phyloP scores from a whole-genome alignment of 2,797 vertebrate species.

The Harpagifer antarcticus region DNA sequence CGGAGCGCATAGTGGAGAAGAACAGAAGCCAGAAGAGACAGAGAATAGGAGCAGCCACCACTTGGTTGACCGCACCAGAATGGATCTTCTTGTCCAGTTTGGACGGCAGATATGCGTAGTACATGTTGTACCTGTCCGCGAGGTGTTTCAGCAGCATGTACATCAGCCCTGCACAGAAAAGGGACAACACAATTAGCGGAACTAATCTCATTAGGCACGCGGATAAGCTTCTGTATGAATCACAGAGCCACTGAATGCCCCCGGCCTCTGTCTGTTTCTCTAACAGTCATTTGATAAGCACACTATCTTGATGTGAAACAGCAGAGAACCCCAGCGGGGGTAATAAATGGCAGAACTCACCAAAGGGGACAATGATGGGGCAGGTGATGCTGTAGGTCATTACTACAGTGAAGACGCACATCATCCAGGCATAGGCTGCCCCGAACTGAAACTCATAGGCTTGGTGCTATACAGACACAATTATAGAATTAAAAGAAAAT shows the following conservation, averaged over 20 bases:
- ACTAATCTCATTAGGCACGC: slow-evolving; percentile 61
- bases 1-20: slow-evolving; percentile 93
- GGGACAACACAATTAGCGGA: slow-evolving; percentile 38
- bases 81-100: slow-evolving; percentile 99
- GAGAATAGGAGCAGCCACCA: slow-evolving; percentile 97
- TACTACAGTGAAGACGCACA: slow-evolving; percentile 98
- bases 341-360: slow-evolving; percentile 81
- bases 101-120: slow-evolving; percentile 97
- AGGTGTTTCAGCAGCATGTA: slow-evolving; percentile 99
- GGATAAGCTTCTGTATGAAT: slow-evolving; percentile 51
- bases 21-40: slow-evolving; percentile 99
- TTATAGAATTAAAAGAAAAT: not conserved
- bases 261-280: slow-evolving; percentile 1
- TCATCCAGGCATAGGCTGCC: slow-evolving; percentile 98
- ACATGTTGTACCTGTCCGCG: slow-evolving; percentile 98
- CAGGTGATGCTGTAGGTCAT: slow-evolving; percentile 99
- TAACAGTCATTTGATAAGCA: slow-evolving; percentile 28
- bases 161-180: slow-evolving; percentile 90
- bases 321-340: not conserved
- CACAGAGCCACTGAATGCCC: slow-evolving; percentile 48
- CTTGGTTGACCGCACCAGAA: slow-evolving; percentile 97
- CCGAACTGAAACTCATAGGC: slow-evolving; percentile 99
- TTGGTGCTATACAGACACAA: slow-evolving; percentile 89
- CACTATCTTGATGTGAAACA: slow-evolving; percentile 19
- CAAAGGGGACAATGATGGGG: slow-evolving; percentile 98